These are phyloP conservation scores for Philereme vetulata DNA, from an alignment of 2,888 invertebrate species.

Conservation along the genomic window DNA sequence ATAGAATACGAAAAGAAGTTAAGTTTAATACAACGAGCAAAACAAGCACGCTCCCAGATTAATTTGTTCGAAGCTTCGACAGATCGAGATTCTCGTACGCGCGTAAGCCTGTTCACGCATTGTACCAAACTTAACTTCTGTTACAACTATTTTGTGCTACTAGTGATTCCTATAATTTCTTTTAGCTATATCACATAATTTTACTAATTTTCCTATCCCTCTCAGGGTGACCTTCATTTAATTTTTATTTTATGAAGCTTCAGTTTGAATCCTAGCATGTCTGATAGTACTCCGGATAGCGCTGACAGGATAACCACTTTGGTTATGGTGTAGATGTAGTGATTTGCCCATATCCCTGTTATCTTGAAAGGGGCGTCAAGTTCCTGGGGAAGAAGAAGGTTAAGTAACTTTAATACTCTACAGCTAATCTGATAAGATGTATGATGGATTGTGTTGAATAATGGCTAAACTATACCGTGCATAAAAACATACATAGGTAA, in stretches of 20 bases:
- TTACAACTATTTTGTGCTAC: not conserved
- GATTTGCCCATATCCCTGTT: conserved; percentile 97
- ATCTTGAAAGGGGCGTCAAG: conserved; percentile 98
- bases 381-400: conserved; percentile 85
- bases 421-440: no score
- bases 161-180: conserved; percentile 8
- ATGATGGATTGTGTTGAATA: no score
- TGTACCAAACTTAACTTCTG: no score
- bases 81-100: no score
- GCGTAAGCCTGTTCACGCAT: no score
- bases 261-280: conserved; percentile 97
- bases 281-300: conserved; percentile 97
- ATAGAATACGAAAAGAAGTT: no score
- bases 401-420: no score
- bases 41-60: no score
- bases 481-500: no score
- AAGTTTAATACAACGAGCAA: no score
- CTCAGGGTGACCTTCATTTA: conserved; percentile 76
- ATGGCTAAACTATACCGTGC: no score
- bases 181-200: conserved; percentile 16
- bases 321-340: conserved; percentile 96
- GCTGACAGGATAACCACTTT: conserved; percentile 98
- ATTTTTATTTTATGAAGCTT: conserved; percentile 98
- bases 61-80: no score
- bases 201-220: conserved; percentile 13